Base-by-base conservation (phyloP, 2,888 invertebrate genomes). In the Oscheius myriophilus region DNA sequence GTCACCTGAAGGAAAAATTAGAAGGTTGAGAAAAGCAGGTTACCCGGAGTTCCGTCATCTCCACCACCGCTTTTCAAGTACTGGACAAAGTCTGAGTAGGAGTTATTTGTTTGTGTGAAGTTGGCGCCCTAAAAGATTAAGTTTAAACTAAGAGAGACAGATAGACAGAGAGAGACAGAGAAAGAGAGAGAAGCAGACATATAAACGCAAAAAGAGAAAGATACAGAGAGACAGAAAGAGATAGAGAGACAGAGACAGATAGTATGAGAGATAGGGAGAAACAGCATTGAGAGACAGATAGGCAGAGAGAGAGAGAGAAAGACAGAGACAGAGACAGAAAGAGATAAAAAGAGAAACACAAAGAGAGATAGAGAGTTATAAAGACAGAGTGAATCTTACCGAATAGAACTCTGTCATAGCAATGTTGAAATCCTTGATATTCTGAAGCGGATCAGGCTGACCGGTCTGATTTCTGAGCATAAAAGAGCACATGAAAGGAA, bases 401-500 rank as follows among this genome's bases (percentile, higher is more conserved):
- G 62, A 49, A 46, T 72, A 71, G 59, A 75, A 73, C 23, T 82
- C 68, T 0, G 81, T 86, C 90, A 96, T 91, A 66, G 45, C 72
- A 26, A 51, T 51, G 46, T 77, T 77, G 71, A 75, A 72, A 11
- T 54, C 41, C 18, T 67, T 73, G 21, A 75, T 62, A 18, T 72
- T 72, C 41, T 71, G 66, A 12, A 77, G n/a, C 2, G 72, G 70
- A n/a, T 25, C 39, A 12, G 16, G 18, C 11, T 14, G 25, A 3
- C 11, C 12, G 26, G 51, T 41, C 21, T 49, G 49, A 21, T 49
- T 21, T 49, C 49, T 49, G 41, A 42, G 41, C 63, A 63, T 63
- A 23, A 63, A 42, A 23, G 7, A n/a, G 26, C 63, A 63, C 42
- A 63, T 52, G 54, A 54, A 52, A 21, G 93, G 92, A 33, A 96